phyloP scores from a whole-genome alignment of 2,797 vertebrate species.

The Falco biarmicus region DNA sequence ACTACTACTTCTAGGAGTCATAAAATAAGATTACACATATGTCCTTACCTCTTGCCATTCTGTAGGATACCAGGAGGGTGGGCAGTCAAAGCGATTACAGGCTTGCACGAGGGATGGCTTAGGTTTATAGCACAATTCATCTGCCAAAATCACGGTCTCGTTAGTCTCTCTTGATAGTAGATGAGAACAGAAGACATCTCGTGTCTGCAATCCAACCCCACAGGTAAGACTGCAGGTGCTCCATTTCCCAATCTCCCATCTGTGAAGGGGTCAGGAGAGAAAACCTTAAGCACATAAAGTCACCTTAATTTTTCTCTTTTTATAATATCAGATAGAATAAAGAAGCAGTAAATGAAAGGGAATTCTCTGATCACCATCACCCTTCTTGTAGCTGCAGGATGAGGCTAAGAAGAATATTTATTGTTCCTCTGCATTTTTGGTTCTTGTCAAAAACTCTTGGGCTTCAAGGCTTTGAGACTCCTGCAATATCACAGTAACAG shows the following conservation, averaged over 20 bases:
- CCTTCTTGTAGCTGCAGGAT: neutral
- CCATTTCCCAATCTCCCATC: constrained; percentile 92
- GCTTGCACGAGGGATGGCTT: constrained; percentile 89
- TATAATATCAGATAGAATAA: neutral
- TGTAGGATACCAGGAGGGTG: constrained; percentile 87
- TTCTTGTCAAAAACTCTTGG: neutral
- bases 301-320: neutral
- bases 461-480: neutral
- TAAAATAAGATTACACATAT: neutral
- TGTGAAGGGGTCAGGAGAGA: constrained; percentile 68
- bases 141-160: constrained; percentile 80
- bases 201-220: constrained; percentile 91
- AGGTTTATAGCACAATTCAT: constrained; percentile 84
- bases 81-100: constrained; percentile 95
- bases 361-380: neutral
- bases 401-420: neutral
- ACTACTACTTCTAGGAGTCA: neutral
- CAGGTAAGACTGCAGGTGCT: constrained; percentile 92
- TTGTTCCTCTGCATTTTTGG: neutral
- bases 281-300: constrained; percentile 10
- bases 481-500: neutral
- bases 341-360: neutral
- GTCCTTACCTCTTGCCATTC: constrained; percentile 89
- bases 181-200: constrained; percentile 87
- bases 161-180: constrained; percentile 84